Evolutionary conservation across 2,888 invertebrate genomes (phyloP), one percentile per base, ranked within the genome.

Genomic region (Eupithecia dodoneata): DNA sequence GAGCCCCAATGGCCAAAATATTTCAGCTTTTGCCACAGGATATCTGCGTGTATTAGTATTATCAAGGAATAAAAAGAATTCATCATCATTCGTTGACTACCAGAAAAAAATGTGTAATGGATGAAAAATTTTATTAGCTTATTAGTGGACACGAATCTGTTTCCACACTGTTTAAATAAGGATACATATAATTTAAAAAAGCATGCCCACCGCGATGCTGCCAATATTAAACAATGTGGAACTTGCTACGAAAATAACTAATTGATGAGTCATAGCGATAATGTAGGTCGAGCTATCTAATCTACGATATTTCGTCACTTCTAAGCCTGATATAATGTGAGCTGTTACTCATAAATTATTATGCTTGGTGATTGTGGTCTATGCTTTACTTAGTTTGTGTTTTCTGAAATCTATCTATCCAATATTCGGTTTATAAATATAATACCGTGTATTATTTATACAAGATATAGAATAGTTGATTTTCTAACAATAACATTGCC

Each of bases 151-250:
- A 66, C 47, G 13, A 45, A 18, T 65, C 49, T 44, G 9, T 71
- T 76, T 76, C 76, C 76, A 74, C 76, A 77, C 74, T 77, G 74
- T 77, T 77, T 72, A 59, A 66, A 76, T 69, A 18, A 63, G 15
- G 45, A 69, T 45, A 52, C n/a, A 76, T 44, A 4, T 73, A 55
- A 67, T 45, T 65, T 59, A 49, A 67, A 75, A 71, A 84, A 77
- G 65, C 81, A 87, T 86, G 80, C 91, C 90, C 91, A 92, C 91
- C 91, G 91, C 91, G 91, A 89, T 82, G 85, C 83, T 82, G 70
- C 18, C 42, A 78, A 75, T 82, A 87, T 86, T 86, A 88, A 89
- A 88, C 90, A 90, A 88, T 87, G 90, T 88, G 91, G 88, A 91
- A 87, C 83, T 76, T 52, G 49, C 44, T 70, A 47, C 41, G 18